phyloP scores from a whole-genome alignment of 2,797 vertebrate species.

The Coregonus suidteri region DNA sequence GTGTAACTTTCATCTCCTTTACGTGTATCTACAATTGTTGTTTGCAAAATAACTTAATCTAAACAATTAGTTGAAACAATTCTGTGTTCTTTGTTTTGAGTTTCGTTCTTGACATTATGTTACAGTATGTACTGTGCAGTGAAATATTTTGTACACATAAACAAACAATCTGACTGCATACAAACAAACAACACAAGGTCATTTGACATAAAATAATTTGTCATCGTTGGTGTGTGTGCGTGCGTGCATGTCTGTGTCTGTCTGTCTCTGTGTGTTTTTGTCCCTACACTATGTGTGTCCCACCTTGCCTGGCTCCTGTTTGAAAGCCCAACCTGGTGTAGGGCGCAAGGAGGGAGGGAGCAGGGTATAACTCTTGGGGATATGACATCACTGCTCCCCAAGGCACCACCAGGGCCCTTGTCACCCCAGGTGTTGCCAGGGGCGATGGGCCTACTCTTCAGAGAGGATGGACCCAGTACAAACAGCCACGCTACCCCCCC shows the following conservation, averaged over 20 bases:
- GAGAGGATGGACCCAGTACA: slow-evolving; percentile 51
- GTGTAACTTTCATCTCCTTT: not conserved
- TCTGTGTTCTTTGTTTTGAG: not conserved
- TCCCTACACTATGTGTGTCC: not conserved
- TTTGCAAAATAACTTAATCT: not conserved
- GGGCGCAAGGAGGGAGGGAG: not conserved
- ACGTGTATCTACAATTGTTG: not conserved
- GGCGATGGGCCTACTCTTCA: slow-evolving; percentile 51
- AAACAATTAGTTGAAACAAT: not conserved
- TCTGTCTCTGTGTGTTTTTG: not conserved
- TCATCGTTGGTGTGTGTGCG: not conserved
- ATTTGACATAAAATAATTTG: not conserved
- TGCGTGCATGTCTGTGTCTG: not conserved
- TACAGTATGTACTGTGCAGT: not conserved
- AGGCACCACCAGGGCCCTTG: slow-evolving; percentile 40
- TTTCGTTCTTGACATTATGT: not conserved
- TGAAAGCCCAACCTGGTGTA: slow-evolving; percentile 3
- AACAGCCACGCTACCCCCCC: slow-evolving; percentile 34
- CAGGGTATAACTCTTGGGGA: slow-evolving; percentile 11
- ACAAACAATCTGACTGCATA: not conserved
- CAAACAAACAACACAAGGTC: not conserved
- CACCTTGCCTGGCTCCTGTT: not conserved
- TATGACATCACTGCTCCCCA: slow-evolving; percentile 36
- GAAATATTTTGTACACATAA: not conserved
- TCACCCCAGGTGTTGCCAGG: slow-evolving; percentile 68